Evolutionary conservation across 1,140 invertebrate species (phyloP).

Genomic region (Megalonaias nervosa): DNA sequence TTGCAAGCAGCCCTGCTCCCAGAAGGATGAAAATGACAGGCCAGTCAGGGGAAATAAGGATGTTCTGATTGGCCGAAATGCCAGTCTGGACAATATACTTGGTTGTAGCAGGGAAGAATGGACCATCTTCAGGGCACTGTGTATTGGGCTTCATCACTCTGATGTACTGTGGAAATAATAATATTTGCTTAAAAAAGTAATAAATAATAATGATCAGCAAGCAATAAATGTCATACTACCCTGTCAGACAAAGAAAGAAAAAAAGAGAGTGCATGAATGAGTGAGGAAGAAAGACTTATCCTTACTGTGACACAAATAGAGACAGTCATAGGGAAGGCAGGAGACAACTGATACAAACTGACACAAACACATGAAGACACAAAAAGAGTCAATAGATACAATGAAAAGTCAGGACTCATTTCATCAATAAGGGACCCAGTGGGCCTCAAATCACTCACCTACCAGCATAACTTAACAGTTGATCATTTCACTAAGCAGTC

Average conservation of each 20-base stretch:
- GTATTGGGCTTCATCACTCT: slow-evolving; percentile 61
- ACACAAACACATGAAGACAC: no score
- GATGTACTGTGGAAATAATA: slow-evolving; percentile 54
- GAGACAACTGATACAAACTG: no score
- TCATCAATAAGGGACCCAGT: no score
- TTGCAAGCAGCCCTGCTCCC: slow-evolving; percentile 54
- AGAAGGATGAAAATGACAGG: slow-evolving; percentile 63
- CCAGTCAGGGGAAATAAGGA: slow-evolving; percentile 68
- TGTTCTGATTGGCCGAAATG: slow-evolving; percentile 58
- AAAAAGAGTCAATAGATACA: no score
- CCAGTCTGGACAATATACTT: slow-evolving; percentile 58
- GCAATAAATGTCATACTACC: not conserved
- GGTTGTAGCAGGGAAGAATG: slow-evolving; percentile 65
- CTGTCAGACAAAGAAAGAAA: not conserved
- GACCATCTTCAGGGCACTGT: slow-evolving; percentile 61
- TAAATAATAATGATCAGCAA: not conserved
- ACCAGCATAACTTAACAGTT: no score
- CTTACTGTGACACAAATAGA: no score
- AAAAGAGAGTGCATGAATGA: no score
- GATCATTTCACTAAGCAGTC: no score
- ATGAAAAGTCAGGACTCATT: no score
- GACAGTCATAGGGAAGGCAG: no score
- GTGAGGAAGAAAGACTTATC: no score
- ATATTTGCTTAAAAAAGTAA: not conserved
- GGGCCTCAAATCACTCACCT: no score